Evolutionary conservation across 1,140 invertebrate species (phyloP).

Genomic region (Papilio polyxenes): DNA sequence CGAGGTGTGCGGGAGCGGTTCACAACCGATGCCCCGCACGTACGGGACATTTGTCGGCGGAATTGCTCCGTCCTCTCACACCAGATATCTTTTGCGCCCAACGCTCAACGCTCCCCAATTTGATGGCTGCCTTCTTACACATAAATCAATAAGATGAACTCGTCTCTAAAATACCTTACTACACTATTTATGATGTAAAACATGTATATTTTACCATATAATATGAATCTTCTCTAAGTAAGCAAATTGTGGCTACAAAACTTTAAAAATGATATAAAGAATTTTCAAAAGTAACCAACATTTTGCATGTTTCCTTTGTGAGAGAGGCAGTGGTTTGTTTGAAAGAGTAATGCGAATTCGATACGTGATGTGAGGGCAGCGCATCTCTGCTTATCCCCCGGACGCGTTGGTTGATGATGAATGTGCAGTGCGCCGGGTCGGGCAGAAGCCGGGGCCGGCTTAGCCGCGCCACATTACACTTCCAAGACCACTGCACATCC

Average conservation of each 20-base stretch:
- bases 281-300: not conserved
- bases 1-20: not conserved
- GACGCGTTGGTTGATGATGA: constrained; percentile 6
- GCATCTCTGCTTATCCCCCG: constrained; percentile 10
- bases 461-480: not conserved
- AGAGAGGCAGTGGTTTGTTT: not conserved
- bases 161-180: not conserved
- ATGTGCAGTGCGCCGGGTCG: constrained; percentile 1
- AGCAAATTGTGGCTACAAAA: no score
- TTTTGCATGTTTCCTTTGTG: not conserved
- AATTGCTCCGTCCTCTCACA: constrained; percentile 24
- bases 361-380: not conserved
- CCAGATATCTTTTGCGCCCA: not conserved
- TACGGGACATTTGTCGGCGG: constrained; percentile 32
- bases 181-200: not conserved
- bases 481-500: not conserved
- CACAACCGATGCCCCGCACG: constrained; percentile 6
- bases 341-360: constrained; percentile 24
- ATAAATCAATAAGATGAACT: constrained; percentile 13
- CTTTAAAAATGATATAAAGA: no score
- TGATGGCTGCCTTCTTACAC: not conserved
- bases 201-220: no score
- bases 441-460: not conserved
- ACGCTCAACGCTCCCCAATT: not conserved
- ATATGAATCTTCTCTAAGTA: no score